phyloP scores from a whole-genome alignment of 2,113 vertebrate genomes.

The Tylochromis polylepis region DNA sequence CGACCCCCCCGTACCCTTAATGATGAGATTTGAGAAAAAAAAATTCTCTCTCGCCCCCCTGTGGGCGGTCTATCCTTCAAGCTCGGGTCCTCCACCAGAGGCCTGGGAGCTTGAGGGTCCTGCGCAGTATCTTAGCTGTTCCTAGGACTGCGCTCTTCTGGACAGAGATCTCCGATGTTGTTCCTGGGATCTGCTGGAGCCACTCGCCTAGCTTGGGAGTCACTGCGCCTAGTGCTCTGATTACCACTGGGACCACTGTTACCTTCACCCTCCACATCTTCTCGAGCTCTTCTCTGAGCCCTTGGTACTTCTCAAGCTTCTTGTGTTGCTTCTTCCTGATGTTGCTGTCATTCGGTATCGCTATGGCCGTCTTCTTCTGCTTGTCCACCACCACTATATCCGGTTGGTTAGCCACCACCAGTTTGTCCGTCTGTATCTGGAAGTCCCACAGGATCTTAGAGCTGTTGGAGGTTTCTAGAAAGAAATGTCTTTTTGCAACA shows the following conservation, averaged over 20 bases:
- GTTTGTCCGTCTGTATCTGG: not conserved
- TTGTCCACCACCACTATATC: not conserved
- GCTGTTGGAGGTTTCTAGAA: not conserved
- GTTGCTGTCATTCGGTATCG: rapidly evolving
- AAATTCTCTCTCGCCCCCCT: rapidly evolving
- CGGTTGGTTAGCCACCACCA: not conserved
- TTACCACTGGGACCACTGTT: rapidly evolving
- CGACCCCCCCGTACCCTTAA: not conserved
- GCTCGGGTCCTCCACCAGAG: not conserved
- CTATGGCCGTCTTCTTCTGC: rapidly evolving
- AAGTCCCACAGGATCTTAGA: not conserved
- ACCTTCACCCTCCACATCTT: not conserved
- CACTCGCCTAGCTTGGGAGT: not conserved
- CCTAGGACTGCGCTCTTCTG: not conserved
- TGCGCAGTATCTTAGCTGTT: rapidly evolving
- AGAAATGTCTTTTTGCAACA: not conserved
- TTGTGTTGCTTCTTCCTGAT: not conserved
- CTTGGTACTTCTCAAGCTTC: not conserved
- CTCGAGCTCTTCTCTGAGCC: not conserved
- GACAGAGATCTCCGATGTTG: not conserved
- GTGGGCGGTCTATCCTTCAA: rapidly evolving
- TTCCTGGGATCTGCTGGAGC: not conserved
- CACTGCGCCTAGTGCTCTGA: rapidly evolving
- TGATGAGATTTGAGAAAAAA: not conserved
- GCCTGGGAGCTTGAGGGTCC: not conserved